Percentiles rank a stretch among this genome's conserved stretches.
Conservation (phyloP, 2,888 invertebrate species). For the Synanthedon myopaeformis region DNA sequence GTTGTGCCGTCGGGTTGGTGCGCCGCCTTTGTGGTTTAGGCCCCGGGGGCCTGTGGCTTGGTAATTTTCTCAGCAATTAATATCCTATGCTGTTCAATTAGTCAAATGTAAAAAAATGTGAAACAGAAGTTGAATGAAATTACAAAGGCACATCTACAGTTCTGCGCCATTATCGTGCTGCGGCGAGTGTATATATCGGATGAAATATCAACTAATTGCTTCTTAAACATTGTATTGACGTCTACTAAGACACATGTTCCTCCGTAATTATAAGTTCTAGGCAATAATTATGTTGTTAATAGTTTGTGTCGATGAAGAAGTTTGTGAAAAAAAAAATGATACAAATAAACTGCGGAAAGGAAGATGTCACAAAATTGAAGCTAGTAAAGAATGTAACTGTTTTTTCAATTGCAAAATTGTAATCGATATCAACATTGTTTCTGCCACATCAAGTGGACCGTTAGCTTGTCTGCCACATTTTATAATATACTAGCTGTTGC, state of each 20-base stretch:
- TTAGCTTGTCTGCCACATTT: too few species aligned
- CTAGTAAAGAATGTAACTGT: too few species aligned
- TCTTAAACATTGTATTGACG: slow-evolving; percentile 30
- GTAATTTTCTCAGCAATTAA: slow-evolving; percentile 66
- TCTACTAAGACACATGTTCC: slow-evolving; percentile 15
- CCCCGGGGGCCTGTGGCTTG: slow-evolving; percentile 35
- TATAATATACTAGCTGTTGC: too few species aligned
- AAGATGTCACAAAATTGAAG: too few species aligned
- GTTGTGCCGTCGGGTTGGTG: slow-evolving; percentile 26
- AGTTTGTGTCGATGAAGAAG: not conserved
- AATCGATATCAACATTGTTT: too few species aligned
- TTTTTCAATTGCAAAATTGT: too few species aligned
- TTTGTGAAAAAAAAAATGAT: too few species aligned
- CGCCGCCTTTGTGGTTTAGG: slow-evolving; percentile 49
- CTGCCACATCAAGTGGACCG: too few species aligned
- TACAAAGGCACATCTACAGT: slow-evolving; percentile 34
- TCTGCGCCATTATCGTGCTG: slow-evolving; percentile 25
- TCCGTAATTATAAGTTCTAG: not conserved
- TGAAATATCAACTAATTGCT: slow-evolving; percentile 43
- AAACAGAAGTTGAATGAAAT: slow-evolving; percentile 48
- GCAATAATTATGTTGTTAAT: not conserved
- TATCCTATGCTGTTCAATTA: slow-evolving; percentile 52
- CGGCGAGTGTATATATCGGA: slow-evolving; percentile 8
- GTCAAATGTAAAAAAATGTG: slow-evolving; percentile 52
- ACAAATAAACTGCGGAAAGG: too few species aligned